phyloP scores from a whole-genome alignment of 2,888 invertebrate genomes.

The Leptinotarsa tumamoca region DNA sequence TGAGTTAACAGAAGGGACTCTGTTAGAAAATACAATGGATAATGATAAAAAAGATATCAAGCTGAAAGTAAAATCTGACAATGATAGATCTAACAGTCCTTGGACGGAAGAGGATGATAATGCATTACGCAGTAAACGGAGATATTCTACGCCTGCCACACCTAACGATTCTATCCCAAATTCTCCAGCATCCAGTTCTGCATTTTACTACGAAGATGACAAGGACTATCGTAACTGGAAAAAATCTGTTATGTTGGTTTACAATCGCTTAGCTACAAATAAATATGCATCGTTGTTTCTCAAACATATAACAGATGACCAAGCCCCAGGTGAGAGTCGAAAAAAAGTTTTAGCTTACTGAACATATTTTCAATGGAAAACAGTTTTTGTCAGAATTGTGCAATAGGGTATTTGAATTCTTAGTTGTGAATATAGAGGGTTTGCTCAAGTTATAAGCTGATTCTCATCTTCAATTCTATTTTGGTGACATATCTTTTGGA shows the following conservation, averaged over 20 bases:
- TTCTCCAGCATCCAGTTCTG: slow-evolving; percentile 69
- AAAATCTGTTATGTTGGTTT: slow-evolving; percentile 88
- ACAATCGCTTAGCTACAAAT: slow-evolving; percentile 81
- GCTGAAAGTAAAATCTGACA: slow-evolving; percentile 65
- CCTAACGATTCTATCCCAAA: slow-evolving; percentile 75
- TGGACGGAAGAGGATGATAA: slow-evolving; percentile 70
- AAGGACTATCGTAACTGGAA: slow-evolving; percentile 87
- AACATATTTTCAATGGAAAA: too few species aligned
- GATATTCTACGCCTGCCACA: slow-evolving; percentile 68
- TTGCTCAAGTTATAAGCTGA: too few species aligned
- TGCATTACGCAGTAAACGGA: slow-evolving; percentile 53
- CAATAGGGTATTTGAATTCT: too few species aligned
- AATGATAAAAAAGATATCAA: slow-evolving; percentile 54
- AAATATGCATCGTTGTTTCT: slow-evolving; percentile 89
- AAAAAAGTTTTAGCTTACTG: background rate
- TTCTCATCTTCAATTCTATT: too few species aligned
- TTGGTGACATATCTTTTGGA: too few species aligned
- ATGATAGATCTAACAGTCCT: slow-evolving; percentile 70
- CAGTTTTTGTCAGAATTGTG: too few species aligned
- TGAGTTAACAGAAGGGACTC: slow-evolving; percentile 56
- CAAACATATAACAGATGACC: slow-evolving; percentile 88
- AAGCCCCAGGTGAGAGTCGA: slow-evolving; percentile 72
- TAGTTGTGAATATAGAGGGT: too few species aligned
- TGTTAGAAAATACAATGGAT: slow-evolving; percentile 56
- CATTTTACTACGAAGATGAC: slow-evolving; percentile 75